Evolutionary conservation across 2,888 invertebrate genomes (phyloP), one percentile per base, ranked within the genome.

Genomic region (Platerodrilus igneus): DNA sequence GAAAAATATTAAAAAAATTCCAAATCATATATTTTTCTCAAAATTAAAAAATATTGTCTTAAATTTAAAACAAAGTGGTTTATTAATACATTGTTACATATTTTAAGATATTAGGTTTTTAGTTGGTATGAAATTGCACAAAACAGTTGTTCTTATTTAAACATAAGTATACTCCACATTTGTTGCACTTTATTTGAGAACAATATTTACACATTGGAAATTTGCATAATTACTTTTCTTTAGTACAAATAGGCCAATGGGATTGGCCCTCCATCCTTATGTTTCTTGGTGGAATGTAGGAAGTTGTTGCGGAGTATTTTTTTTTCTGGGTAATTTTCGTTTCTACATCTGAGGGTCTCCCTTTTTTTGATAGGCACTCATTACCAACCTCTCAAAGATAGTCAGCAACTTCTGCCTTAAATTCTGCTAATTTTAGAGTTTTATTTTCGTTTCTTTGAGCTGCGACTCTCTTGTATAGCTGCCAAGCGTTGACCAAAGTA

Each of bases 341-440:
- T 23, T 33, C 25, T 9, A 16, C 10, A 2, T 23, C 23, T n/a
- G 23, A 33, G 4, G 23, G 34, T n/a, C 25, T 34, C 10, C 34
- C n/a, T 34, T 10, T 23, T 14, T 23, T 25, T 25, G 16, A 10
- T 16, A 2, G 2, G 3, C 10, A 5, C 25, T 34, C 10, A n/a
- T 3, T 7, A 4, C 23, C 15, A 15, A 23, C 19, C 4, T 23
- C 25, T 37, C 36, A 45, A 20, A 20, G 31, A 18, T 17, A 31
- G 7, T 22, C 9, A n/a, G 45, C 37, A 17, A 41, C 17, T 27
- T 45, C 28, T 11, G 18, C 16, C 21, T 51, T n/a, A 49, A 52
- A 18, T 44, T 52, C 48, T 39, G 48, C 16, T 28, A 55, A 33
- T 53, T 52, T 47, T 22, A 37, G 22, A 11, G 5, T 5, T 25